Evolutionary conservation across 1,140 invertebrate genomes (phyloP).

Genomic region (Dendrolimus kikuchii): DNA sequence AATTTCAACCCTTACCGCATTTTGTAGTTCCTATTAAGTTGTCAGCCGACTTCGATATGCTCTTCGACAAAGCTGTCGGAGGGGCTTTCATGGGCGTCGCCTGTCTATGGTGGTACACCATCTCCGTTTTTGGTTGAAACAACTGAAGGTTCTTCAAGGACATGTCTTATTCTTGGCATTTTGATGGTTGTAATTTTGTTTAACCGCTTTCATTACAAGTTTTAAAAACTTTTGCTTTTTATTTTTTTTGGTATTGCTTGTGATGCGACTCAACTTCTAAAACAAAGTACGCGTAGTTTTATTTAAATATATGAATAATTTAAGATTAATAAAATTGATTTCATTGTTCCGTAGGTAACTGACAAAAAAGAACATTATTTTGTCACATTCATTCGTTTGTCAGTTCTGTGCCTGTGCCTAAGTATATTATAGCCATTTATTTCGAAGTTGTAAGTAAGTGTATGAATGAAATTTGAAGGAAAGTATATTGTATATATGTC

Average conservation of each 20-base stretch:
- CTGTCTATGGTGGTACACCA: constrained; percentile 42
- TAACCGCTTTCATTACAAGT: not conserved
- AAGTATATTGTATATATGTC: too few species aligned
- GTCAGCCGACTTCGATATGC: constrained; percentile 52
- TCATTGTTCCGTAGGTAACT: too few species aligned
- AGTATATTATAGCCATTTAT: too few species aligned
- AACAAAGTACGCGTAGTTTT: too few species aligned
- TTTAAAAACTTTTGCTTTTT: not conserved
- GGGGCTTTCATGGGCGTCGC: constrained; percentile 50
- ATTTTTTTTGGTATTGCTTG: not conserved
- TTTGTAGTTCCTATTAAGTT: constrained; percentile 39
- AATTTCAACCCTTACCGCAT: constrained; percentile 27
- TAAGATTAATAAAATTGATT: too few species aligned
- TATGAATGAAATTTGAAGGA: too few species aligned
- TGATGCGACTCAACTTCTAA: not conserved
- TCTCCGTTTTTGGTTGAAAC: constrained; percentile 40
- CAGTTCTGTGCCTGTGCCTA: too few species aligned
- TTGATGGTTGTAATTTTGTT: not conserved
- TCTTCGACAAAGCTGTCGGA: constrained; percentile 40
- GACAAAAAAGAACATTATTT: too few species aligned
- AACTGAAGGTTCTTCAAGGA: constrained; percentile 50
- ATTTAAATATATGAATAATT: too few species aligned
- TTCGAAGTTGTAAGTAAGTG: too few species aligned
- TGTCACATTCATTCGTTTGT: too few species aligned
- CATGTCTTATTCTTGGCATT: constrained; percentile 23